Conservation (phyloP, 2,113 vertebrate genomes). For the Terrapene triunguis region DNA sequence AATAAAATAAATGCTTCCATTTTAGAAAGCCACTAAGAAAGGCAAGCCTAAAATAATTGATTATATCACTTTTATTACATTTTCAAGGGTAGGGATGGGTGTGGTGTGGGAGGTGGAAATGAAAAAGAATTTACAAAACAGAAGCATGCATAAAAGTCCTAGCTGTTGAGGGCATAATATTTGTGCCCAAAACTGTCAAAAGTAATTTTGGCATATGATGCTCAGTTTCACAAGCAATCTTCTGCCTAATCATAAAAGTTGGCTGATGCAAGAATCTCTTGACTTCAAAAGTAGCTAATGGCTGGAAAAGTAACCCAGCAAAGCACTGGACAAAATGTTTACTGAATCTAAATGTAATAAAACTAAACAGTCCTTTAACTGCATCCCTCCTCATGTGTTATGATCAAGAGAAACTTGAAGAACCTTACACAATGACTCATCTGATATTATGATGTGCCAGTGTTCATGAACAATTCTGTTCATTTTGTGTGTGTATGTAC, state of each 20-base stretch:
- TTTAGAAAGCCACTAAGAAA: background rate
- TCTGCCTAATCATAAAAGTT: background rate
- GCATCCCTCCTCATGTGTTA: background rate
- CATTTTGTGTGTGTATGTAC: constrained; percentile 51
- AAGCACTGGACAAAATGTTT: background rate
- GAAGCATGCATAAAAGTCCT: background rate
- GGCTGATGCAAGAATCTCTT: background rate
- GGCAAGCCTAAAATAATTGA: background rate
- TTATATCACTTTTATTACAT: background rate
- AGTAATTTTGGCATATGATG: background rate
- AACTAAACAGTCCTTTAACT: constrained; percentile 26
- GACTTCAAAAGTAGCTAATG: background rate
- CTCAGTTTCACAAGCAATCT: background rate
- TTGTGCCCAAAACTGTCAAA: background rate
- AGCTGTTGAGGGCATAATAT: background rate
- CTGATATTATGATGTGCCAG: constrained; percentile 55
- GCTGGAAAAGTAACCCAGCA: background rate
- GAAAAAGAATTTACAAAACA: background rate
- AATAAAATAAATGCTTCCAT: background rate
- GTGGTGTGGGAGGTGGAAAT: background rate
- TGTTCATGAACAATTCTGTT: constrained; percentile 66
- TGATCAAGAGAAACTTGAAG: constrained; percentile 54
- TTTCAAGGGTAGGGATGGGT: background rate
- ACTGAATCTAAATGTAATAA: background rate
- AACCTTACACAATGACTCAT: constrained; percentile 65